A percentile compares a stretch with the other conserved stretches of the same genome.
These are phyloP conservation scores for Onthophagus taurus DNA, from an alignment of 1,140 invertebrate genomes.

Conservation along the genomic window DNA sequence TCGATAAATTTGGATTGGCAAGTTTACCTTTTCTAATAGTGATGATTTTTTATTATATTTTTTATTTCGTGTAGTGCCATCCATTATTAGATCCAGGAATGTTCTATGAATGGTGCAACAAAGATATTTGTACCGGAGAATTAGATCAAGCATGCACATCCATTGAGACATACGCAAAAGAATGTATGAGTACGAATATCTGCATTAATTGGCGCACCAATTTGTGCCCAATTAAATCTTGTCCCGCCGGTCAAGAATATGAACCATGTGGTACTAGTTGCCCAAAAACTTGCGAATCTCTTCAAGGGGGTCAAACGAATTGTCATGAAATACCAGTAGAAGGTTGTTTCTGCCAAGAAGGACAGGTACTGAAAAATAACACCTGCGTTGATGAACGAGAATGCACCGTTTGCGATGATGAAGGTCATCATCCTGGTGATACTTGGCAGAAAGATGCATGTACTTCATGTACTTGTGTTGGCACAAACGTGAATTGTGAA, in stretches of 20 bases:
- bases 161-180: conserved; percentile 61
- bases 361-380: conserved; percentile 52
- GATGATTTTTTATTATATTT: conserved; percentile 2
- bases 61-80: conserved; percentile 47
- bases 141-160: conserved; percentile 48
- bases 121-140: conserved; percentile 51
- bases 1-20: conserved; percentile 52
- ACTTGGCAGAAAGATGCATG: conserved; percentile 57
- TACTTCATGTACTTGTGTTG: conserved; percentile 61
- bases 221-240: conserved; percentile 50
- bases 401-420: conserved; percentile 56
- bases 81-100: conserved; percentile 56
- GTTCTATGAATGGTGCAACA: conserved; percentile 58
- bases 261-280: conserved; percentile 56
- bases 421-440: conserved; percentile 43
- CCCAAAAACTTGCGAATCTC: conserved; percentile 57
- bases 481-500: conserved; percentile 44
- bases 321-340: conserved; percentile 50
- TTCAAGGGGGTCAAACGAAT: conserved; percentile 33
- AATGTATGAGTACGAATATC: conserved; percentile 55
- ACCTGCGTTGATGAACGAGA: conserved; percentile 47
- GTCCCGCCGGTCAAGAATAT: conserved; percentile 53
- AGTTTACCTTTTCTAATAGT: too few species aligned
- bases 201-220: conserved; percentile 62
- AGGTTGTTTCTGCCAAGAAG: conserved; percentile 74